Base-by-base conservation (phyloP, 2,888 invertebrate species). In the Athalia cordata region DNA sequence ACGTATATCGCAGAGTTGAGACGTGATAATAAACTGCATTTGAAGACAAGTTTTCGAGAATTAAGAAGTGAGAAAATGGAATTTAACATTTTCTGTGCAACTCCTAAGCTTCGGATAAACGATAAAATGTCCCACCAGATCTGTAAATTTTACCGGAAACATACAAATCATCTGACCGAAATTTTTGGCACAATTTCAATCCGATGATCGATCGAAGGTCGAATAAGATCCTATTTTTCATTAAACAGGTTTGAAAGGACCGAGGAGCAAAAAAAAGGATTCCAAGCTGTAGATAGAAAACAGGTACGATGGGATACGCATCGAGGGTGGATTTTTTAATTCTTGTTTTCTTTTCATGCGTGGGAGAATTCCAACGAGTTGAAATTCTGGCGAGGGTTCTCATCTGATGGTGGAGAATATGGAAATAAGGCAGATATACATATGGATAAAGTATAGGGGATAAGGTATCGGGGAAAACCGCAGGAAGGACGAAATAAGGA, bases 121-220 rank as follows among this genome's bases (percentile, higher is more conserved):
- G 49, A 29, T 29, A 2, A 29, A 29, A 29, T 29, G 2, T 29
- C 29, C 2, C 29, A 29, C 1, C 49, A 66, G 8, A 13, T 47
- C 49, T 49, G 66, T 66, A 66, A 66, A 66, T 66, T 66, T 47
- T 8, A 66, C 66, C 47, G 13, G 49, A 66, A 49, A 29, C 29
- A 2, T 29, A 29, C 29, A 29, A 29, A 13, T 49, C 15, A 59
- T 9, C 49, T n/a, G 66, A 29, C 47, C 49, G 11, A 15, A 5
- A n/a, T 47, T 66, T 49, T 49, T 29, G 29, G 29, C 47, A 66
- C 47, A 66, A 66, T 49, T 66, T 66, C 66, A 6, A 49, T 4
- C 47, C 49, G n/a, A n/a, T 4, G 66, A 47, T 3, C 9, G 13
- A 49, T 49, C 11, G 29, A 62, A 61, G 4, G 13, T 6, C 8